Conservation (phyloP, 2,113 vertebrate genomes). For the Indicator indicator region DNA sequence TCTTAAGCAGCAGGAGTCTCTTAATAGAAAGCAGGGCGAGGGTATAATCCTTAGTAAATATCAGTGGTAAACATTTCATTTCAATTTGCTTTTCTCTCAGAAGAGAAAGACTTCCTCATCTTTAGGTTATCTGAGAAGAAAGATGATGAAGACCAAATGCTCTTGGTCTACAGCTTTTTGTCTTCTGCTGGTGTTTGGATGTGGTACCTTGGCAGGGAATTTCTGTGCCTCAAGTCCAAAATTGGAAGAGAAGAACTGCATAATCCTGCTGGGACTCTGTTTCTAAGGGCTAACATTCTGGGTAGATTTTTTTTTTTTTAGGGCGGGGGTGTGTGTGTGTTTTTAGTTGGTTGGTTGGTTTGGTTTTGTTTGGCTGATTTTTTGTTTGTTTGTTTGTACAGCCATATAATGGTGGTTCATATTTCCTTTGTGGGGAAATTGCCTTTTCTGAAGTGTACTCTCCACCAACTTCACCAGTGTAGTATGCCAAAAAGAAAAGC, state of each 20-base stretch:
- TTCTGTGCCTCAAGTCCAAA: neutral
- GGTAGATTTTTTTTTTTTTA: neutral
- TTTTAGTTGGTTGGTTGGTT: neutral
- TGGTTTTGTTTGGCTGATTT: neutral
- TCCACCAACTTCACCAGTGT: neutral
- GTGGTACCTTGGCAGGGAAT: neutral
- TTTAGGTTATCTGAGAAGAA: neutral
- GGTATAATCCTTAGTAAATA: slow-evolving; percentile 16
- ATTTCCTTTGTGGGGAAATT: neutral
- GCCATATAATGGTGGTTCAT: neutral
- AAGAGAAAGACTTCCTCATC: neutral
- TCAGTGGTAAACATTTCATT: neutral
- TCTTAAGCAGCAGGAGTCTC: slow-evolving; percentile 17
- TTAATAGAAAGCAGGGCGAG: slow-evolving; percentile 23
- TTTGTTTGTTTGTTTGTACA: neutral
- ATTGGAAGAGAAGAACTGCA: neutral
- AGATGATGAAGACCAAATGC: neutral
- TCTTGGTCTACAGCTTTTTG: neutral
- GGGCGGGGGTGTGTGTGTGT: too few species aligned
- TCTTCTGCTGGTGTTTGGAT: neutral
- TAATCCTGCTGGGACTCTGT: neutral
- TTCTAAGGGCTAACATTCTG: neutral
- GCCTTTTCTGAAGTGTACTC: neutral
- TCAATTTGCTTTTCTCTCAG: neutral
- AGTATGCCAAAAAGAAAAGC: neutral